Evolutionary conservation across 2,797 vertebrate species (phyloP).

Genomic region (Chaenodraco wilsoni): DNA sequence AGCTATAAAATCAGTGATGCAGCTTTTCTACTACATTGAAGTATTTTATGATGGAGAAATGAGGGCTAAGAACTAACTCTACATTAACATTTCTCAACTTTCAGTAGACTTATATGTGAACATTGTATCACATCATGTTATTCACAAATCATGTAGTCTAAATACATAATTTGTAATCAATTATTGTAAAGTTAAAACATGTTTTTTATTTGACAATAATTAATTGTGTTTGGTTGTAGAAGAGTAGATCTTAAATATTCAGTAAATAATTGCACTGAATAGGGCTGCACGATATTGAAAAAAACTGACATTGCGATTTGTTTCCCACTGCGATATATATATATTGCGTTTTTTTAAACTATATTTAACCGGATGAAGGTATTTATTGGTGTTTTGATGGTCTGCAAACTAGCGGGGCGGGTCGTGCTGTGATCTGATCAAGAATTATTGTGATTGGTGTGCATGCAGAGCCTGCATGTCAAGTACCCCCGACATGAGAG

Average conservation of each 20-base stretch:
- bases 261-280: neutral
- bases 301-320: too few species aligned
- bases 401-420: too few species aligned
- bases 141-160: neutral
- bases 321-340: too few species aligned
- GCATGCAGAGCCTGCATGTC: too few species aligned
- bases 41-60: neutral
- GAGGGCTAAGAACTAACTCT: neutral
- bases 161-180: neutral
- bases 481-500: too few species aligned
- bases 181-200: neutral
- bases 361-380: too few species aligned
- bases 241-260: neutral
- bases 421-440: too few species aligned
- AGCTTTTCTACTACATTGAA: neutral
- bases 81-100: neutral
- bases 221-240: neutral
- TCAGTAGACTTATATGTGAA: neutral
- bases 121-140: neutral
- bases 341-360: too few species aligned
- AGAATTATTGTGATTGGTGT: too few species aligned
- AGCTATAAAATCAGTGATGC: neutral
- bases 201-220: neutral
- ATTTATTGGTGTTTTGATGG: too few species aligned
- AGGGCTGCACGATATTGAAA: too few species aligned